A percentile compares a stretch with the other conserved stretches of the same genome.
These are phyloP conservation scores for Hyppa rectilinea DNA, from an alignment of 2,888 invertebrate genomes.

Conservation along the genomic window DNA sequence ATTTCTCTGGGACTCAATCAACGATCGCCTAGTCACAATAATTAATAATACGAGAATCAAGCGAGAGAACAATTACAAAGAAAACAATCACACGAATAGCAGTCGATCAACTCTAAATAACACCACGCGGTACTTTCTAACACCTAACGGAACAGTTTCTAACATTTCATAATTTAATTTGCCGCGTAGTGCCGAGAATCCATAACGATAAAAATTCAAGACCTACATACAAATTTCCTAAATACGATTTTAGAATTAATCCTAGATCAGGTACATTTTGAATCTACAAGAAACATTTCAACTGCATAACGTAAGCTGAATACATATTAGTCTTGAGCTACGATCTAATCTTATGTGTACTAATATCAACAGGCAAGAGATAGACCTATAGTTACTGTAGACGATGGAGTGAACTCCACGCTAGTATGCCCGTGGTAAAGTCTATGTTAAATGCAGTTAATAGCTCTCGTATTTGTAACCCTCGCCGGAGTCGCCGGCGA, in stretches of 20 bases:
- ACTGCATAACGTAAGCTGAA: slow-evolving; percentile 73
- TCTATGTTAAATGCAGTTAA: slow-evolving; percentile 75
- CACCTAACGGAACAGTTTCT: slow-evolving; percentile 62
- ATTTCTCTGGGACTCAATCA: slow-evolving; percentile 85
- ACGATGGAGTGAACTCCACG: slow-evolving; percentile 71
- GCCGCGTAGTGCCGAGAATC: slow-evolving; percentile 55
- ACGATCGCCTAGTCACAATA: slow-evolving; percentile 74
- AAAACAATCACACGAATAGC: slow-evolving; percentile 70
- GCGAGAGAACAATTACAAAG: slow-evolving; percentile 73
- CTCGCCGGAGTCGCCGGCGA: slow-evolving; percentile 79
- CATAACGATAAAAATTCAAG: slow-evolving; percentile 61
- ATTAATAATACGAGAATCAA: slow-evolving; percentile 75
- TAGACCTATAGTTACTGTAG: slow-evolving; percentile 76
- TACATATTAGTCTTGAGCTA: slow-evolving; percentile 70
- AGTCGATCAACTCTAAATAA: slow-evolving; percentile 67
- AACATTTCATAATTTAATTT: slow-evolving; percentile 67
- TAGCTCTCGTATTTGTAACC: slow-evolving; percentile 85
- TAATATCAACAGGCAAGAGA: slow-evolving; percentile 83
- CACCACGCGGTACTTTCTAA: slow-evolving; percentile 69
- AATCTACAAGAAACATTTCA: slow-evolving; percentile 69
- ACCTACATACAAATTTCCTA: slow-evolving; percentile 70
- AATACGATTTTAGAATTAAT: slow-evolving; percentile 75
- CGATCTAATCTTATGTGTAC: slow-evolving; percentile 66
- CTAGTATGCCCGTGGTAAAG: slow-evolving; percentile 70
- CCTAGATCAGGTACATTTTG: slow-evolving; percentile 87